A percentile compares a stretch with the other conserved stretches of the same genome.
Conservation (phyloP, 2,888 invertebrate genomes). For the Arrhopalites spinosus region DNA sequence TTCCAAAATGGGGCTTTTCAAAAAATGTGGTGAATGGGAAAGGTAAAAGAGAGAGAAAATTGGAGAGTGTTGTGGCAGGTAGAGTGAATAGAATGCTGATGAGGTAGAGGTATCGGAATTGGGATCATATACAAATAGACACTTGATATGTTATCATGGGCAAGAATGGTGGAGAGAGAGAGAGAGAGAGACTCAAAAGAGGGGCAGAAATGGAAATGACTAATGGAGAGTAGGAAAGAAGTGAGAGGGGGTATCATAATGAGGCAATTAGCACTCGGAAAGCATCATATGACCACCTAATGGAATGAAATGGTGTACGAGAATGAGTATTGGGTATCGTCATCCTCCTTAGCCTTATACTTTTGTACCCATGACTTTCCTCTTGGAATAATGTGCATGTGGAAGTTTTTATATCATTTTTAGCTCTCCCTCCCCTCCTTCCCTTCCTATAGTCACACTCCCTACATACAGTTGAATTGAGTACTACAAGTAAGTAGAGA, state of each 20-base stretch:
- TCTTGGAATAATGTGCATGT: not conserved
- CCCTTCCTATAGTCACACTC: not conserved
- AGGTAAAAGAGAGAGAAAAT: slow-evolving; percentile 36
- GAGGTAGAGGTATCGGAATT: slow-evolving; percentile 10
- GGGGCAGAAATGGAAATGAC: slow-evolving; percentile 22
- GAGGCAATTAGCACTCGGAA: slow-evolving; percentile 55
- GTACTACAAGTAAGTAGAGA: not conserved
- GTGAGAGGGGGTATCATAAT: slow-evolving; percentile 44
- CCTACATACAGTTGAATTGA: not conserved
- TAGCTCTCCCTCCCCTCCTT: not conserved
- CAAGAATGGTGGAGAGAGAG: not conserved
- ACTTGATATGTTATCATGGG: not conserved
- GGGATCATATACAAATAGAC: not conserved
- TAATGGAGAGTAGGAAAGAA: slow-evolving; percentile 22
- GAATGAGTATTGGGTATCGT: slow-evolving; percentile 31
- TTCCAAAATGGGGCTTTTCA: slow-evolving; percentile 21
- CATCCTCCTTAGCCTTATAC: slow-evolving; percentile 8
- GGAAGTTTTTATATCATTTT: not conserved
- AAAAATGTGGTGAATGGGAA: slow-evolving; percentile 5
- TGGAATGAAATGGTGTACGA: slow-evolving; percentile 43
- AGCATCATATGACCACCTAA: slow-evolving; percentile 44
- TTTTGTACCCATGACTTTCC: slow-evolving; percentile 5
- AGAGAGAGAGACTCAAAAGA: not conserved
- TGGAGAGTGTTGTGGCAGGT: not conserved
- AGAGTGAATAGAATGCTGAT: slow-evolving; percentile 8